These are phyloP conservation scores for Rhagium mordax DNA, from an alignment of 2,888 invertebrate genomes.

Conservation along the genomic window DNA sequence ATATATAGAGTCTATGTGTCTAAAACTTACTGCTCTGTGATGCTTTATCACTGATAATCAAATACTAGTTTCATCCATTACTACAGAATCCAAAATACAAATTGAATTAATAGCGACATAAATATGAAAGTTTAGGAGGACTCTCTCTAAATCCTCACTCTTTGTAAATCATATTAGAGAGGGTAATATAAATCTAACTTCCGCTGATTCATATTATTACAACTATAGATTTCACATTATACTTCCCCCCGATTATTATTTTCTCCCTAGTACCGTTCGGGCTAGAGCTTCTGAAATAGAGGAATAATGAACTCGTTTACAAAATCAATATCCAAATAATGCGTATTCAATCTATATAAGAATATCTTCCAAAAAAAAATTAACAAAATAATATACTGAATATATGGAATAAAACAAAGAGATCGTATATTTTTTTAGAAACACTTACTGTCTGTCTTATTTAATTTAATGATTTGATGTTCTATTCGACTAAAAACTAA, in stretches of 20 bases:
- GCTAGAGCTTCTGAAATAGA: not conserved
- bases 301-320: not conserved
- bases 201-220: not conserved
- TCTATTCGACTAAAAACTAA: too few species aligned
- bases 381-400: too few species aligned
- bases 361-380: too few species aligned
- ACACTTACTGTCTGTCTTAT: too few species aligned
- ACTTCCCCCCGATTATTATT: not conserved
- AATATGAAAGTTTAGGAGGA: not conserved
- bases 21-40: too few species aligned
- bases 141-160: not conserved
- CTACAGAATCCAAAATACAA: not conserved
- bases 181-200: conserved; percentile 8
- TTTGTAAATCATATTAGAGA: conserved; percentile 10
- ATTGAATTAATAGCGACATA: not conserved
- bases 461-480: too few species aligned
- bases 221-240: not conserved
- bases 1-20: too few species aligned
- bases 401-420: too few species aligned
- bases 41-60: not conserved
- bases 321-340: too few species aligned
- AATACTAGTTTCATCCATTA: not conserved
- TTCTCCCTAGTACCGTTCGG: not conserved
- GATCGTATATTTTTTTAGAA: too few species aligned
- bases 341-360: too few species aligned